Evolutionary conservation across 2,888 invertebrate genomes (phyloP), one percentile per base, ranked within the genome.

Genomic region (Cecidostiba fungosa): DNA sequence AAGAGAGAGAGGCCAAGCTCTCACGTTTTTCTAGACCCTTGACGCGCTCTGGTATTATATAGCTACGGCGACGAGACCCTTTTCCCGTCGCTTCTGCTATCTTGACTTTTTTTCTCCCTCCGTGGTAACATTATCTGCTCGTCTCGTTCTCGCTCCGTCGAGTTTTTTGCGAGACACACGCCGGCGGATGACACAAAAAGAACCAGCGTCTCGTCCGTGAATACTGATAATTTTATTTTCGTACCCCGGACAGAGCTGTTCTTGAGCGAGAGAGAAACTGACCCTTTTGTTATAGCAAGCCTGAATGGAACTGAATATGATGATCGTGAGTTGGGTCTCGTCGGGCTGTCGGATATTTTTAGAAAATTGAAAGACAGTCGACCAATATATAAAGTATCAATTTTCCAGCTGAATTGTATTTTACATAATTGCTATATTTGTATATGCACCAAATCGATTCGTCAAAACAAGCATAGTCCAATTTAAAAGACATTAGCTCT

Each of bases 171-270:
- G 16, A 8, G n/a, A 8, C n/a, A 19, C 54, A n/a, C 19, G 14
- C 36, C 29, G 66, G 4, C 39, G 66, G 47, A 85, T 82, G 50
- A 85, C 66, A 81, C 66, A 81, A 85, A 82, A 43, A 29, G 23
- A 10, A 5, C 14, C 66, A 66, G 39, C 12, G 43, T 80, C 85
- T 23, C 43, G 29, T 66, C 26, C 16, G 66, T 26, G 85, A 86
- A 82, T 85, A 81, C 85, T 84, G 72, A 81, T 66, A 47, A 82
- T 76, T 76, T 73, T 43, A 74, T 82, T 85, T 85, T 82, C 79
- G 43, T 29, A 78, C 77, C 29, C 73, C 3, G 23, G 62, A 26
- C 26, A 3, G 62, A 62, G 62, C 12, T 70, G 47, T 69, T 79
- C 54, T 59, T 23, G 73, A 69, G 43, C 19, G 77, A 50, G n/a